A percentile compares a stretch with the other conserved stretches of the same genome.
Conservation (phyloP, 2,888 invertebrate genomes). For the Plebejus anna region DNA sequence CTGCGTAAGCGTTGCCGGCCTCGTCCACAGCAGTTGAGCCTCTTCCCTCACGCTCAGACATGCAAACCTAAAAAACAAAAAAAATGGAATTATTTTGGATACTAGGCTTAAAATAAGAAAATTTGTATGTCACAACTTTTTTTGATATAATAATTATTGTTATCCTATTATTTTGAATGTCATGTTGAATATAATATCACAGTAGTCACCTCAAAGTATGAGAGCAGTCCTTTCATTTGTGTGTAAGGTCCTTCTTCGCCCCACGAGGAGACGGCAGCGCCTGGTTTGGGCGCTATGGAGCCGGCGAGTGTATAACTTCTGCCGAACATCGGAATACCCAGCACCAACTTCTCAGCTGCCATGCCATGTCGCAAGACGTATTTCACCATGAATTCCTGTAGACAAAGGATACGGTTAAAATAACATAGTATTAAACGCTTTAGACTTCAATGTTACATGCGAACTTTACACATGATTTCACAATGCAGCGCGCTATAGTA, state of each 20-base stretch:
- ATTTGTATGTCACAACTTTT: background rate
- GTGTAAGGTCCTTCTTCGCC: conserved; percentile 85
- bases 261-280: conserved; percentile 80
- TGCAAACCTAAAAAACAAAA: conserved; percentile 68
- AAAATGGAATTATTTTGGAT: background rate
- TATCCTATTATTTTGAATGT: background rate
- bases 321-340: conserved; percentile 87
- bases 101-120: no score
- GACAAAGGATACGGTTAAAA: conserved; percentile 21
- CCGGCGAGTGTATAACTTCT: conserved; percentile 84
- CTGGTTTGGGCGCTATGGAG: conserved; percentile 72
- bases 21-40: conserved; percentile 79
- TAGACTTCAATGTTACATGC: no score
- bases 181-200: background rate
- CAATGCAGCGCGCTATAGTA: no score
- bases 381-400: conserved; percentile 83
- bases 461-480: no score
- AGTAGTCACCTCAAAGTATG: conserved; percentile 84
- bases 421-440: no score
- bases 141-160: background rate
- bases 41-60: conserved; percentile 77
- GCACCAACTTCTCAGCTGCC: conserved; percentile 82
- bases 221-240: conserved; percentile 82
- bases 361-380: conserved; percentile 83
- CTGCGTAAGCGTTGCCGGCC: conserved; percentile 83